Percentiles rank a stretch among this genome's conserved stretches.
Conservation (phyloP, 2,113 vertebrate species). For the Geococcyx californianus region DNA sequence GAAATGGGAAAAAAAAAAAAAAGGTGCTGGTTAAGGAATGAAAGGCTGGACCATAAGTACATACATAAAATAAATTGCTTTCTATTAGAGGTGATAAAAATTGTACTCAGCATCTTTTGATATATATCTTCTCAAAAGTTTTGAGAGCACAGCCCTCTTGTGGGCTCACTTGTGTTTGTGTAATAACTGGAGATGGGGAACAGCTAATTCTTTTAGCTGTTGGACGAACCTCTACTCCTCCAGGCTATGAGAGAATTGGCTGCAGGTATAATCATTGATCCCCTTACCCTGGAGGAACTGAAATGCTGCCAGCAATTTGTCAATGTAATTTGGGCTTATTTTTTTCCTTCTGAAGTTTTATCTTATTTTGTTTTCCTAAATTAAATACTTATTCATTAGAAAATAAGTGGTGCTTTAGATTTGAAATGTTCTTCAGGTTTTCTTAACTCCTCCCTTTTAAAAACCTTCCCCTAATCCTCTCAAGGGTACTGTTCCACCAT, state of each 20-base stretch:
- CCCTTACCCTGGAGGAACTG: constrained; percentile 1
- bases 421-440: neutral
- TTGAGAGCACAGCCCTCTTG: constrained; percentile 65
- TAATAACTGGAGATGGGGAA: constrained; percentile 23
- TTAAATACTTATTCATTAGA: constrained; percentile 37
- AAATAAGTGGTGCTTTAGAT: neutral
- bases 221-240: neutral
- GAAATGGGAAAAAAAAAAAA: neutral
- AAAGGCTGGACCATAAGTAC: neutral
- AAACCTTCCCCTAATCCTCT: neutral
- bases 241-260: constrained; percentile 7
- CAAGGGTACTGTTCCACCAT: neutral
- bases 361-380: constrained; percentile 54
- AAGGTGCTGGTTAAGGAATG: neutral
- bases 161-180: constrained; percentile 60
- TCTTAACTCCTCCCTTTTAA: neutral
- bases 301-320: constrained; percentile 57
- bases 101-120: constrained; percentile 17
- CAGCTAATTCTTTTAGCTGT: constrained; percentile 3
- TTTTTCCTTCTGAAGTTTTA: constrained; percentile 46
- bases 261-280: constrained; percentile 41
- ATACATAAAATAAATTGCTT: neutral
- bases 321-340: constrained; percentile 34
- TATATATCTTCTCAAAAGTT: constrained; percentile 31
- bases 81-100: constrained; percentile 50